Evolutionary conservation across 1,140 invertebrate species (phyloP).

Genomic region (Charaxes varanes): DNA sequence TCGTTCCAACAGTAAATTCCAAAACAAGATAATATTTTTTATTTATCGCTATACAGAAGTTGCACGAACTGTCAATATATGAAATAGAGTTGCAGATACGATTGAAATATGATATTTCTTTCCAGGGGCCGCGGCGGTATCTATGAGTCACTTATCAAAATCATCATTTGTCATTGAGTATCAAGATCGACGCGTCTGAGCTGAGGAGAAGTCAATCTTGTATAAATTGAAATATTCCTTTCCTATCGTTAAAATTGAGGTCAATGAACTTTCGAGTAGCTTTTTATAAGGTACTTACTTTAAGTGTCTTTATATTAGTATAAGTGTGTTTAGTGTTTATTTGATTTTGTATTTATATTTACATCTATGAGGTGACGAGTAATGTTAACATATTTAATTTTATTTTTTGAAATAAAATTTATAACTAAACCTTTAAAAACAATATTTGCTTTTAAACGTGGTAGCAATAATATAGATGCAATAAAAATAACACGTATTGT

Average conservation of each 20-base stretch:
- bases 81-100: constrained; percentile 38
- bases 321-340: no score
- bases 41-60: constrained; percentile 33
- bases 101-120: constrained; percentile 48
- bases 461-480: no score
- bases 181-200: constrained; percentile 44
- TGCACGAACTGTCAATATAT: constrained; percentile 29
- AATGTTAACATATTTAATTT: no score
- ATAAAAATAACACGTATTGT: no score
- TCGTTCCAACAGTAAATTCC: constrained; percentile 18
- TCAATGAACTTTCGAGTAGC: constrained; percentile 2
- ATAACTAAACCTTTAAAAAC: no score
- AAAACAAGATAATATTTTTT: constrained; percentile 25
- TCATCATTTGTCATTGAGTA: constrained; percentile 60
- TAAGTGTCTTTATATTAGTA: neutral
- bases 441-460: no score
- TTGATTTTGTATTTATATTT: no score
- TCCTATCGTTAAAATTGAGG: constrained; percentile 1
- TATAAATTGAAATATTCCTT: constrained; percentile 35
- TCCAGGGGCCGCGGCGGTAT: constrained; percentile 24
- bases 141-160: constrained; percentile 39
- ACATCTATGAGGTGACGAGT: no score
- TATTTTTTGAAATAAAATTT: no score
- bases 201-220: constrained; percentile 44
- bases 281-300: no score